Base-by-base conservation (phyloP, 2,113 vertebrate species). In the Dipodomys merriami region DNA sequence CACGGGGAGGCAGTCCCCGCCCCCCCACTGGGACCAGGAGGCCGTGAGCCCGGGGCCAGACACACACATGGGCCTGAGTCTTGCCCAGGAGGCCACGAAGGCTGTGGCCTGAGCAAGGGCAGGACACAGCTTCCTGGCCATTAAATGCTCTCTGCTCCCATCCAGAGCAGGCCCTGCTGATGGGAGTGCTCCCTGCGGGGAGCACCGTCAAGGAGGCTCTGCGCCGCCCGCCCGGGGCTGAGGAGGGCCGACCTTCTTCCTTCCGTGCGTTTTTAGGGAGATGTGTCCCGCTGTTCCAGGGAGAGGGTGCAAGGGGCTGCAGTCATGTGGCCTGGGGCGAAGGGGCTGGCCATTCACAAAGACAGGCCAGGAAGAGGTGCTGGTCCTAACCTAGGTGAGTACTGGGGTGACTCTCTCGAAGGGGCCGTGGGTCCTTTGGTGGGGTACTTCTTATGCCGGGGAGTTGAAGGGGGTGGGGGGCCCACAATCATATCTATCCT, bases 401-500 rank as follows among this genome's bases (percentile, higher is more conserved):
- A 98, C 64, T 98, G 98, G 98, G 98, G 98, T 94, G 98, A 98
- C 83, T 98, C 98, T 98, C 98, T 98, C 95, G 98, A 97, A 97
- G 98, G 98, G 97, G 97, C 98, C 97, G 98, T 95, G 97, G 98
- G 97, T 98, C 98, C 98, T 98, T 98, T 98, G 98, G 97, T 98
- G 98, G 98, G 98, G 98, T 98, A 99, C 99, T 99, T 99, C 99
- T 99, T 99, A 99, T 99, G 99, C 98, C 99, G 99, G 98, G 99
- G 99, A 99, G 99, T 99, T 98, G 99, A 99, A 98, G 99, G 99
- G 99, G 98, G 97, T 97, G 99, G 99, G 98, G 99, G 98, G 95
- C 99, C 99, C 98, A 99, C 98, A 99, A 99, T 99, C 99, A 99
- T 99, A 99, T 99, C 99, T 99, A 99, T 98, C 99, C 99, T 99